A percentile compares a stretch with the other conserved stretches of the same genome.
Conservation (phyloP, 2,113 vertebrate genomes). For the Silurus meridionalis region DNA sequence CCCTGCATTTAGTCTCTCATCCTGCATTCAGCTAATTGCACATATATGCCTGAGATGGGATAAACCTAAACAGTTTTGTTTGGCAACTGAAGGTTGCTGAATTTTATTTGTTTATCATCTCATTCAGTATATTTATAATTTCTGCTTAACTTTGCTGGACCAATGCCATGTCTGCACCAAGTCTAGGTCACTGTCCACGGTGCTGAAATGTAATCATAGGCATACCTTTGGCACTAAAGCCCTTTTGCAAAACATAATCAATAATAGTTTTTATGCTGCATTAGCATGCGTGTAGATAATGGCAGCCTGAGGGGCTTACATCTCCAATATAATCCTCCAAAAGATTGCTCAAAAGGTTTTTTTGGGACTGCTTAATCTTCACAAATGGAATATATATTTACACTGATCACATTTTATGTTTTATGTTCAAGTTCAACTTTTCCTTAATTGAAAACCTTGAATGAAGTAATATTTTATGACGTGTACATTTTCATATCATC, state of each 20-base stretch:
- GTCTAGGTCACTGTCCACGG: slow-evolving; percentile 6
- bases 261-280: not conserved
- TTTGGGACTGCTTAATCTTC: too few relatives aligned
- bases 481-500: too few relatives aligned
- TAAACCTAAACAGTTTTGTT: not conserved
- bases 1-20: not conserved
- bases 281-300: not conserved
- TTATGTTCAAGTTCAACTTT: too few relatives aligned
- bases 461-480: too few relatives aligned
- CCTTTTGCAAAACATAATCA: not conserved
- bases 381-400: too few relatives aligned
- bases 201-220: not conserved
- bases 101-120: not conserved
- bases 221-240: not conserved
- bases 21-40: not conserved
- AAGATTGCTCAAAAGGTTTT: not conserved
- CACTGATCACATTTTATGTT: too few relatives aligned
- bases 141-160: not conserved
- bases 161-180: not conserved
- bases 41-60: not conserved
- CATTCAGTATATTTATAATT: not conserved
- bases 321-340: not conserved
- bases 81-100: not conserved
- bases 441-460: too few relatives aligned
- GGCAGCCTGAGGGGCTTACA: not conserved